Percentiles rank a stretch among this genome's conserved stretches.
Conservation (phyloP, 1,140 invertebrate species). For the Platyura marginata region DNA sequence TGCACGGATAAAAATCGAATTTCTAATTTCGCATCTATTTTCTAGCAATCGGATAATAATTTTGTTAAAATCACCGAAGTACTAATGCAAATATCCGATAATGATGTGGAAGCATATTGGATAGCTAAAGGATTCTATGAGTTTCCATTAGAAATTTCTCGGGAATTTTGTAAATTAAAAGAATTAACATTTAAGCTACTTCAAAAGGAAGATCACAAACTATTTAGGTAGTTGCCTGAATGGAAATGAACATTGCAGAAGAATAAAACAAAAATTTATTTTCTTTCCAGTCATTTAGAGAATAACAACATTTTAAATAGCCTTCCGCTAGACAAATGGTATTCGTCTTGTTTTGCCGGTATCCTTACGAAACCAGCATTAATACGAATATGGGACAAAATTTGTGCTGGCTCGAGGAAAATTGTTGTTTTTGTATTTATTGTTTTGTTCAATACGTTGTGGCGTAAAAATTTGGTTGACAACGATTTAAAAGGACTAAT, state of each 20-base stretch:
- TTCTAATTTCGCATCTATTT: too few species aligned
- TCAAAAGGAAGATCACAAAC: slow-evolving; percentile 47
- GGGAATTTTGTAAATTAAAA: slow-evolving; percentile 39
- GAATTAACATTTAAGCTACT: slow-evolving; percentile 43
- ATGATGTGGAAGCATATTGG: slow-evolving; percentile 62
- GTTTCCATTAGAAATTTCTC: slow-evolving; percentile 38
- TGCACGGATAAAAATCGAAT: slow-evolving; percentile 21
- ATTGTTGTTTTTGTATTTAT: slow-evolving; percentile 63
- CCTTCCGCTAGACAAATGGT: slow-evolving; percentile 53
- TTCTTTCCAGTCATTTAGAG: slow-evolving; percentile 28
- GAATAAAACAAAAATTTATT: background rate
- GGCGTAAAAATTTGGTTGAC: slow-evolving; percentile 40
- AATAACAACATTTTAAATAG: slow-evolving; percentile 33
- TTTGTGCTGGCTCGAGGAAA: slow-evolving; percentile 64
- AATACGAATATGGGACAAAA: slow-evolving; percentile 72
- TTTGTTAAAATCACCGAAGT: slow-evolving; percentile 46
- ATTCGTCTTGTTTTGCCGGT: slow-evolving; percentile 59
- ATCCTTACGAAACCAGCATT: slow-evolving; percentile 56
- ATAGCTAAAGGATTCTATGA: slow-evolving; percentile 51
- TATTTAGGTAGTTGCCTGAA: slow-evolving; percentile 30
- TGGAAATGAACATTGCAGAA: background rate
- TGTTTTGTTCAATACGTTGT: slow-evolving; percentile 47
- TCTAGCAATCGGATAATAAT: slow-evolving; percentile 24
- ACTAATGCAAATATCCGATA: slow-evolving; percentile 18
- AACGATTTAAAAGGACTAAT: slow-evolving; percentile 35